Evolutionary conservation across 2,113 vertebrate species (phyloP), one percentile per base, ranked within the genome.

Genomic region (Apeltes quadracus): DNA sequence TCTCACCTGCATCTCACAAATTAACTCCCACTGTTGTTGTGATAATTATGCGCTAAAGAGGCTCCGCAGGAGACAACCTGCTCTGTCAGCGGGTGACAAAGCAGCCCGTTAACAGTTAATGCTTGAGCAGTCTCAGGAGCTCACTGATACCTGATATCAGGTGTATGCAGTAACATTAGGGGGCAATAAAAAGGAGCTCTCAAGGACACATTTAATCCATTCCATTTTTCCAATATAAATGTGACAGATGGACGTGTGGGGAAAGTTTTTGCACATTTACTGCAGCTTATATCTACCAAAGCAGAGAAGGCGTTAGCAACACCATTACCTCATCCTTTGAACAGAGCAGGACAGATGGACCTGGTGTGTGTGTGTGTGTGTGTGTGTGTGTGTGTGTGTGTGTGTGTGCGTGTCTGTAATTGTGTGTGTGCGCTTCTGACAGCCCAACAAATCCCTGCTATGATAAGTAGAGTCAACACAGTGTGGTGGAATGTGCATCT

Each of bases 251-350:
- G 27, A 55, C 4, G n/a, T 29, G 53, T 1, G 3, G 25, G 10
- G 25, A 55, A 55, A 1, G 54, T 29, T 7, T 18, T 55, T 27
- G 16, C 3, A 15, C 25, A 18, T 56, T 27, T 18, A 18, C 27
- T 32, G 16, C 27, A 56, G 54, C 50, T 53, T 53, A 11, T 20
- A 55, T 29, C 3, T 18, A 18, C 27, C 16, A 11, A 14, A 54
- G 36, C 4, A 69, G 58, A 62, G 56, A 56, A 29, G 48, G 23
- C 50, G 43, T 48, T 56, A 78, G 65, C 61, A 78, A 20, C 66
- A 64, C 23, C 89, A 88, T 93, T 84, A 90, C 87, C 84, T 91
- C 90, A 92, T 91, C 84, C 41, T 80, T 77, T 83, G 83, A 83
- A 85, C 83, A 55, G 86, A 80, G 87, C 14, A 27, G 69, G 75